Conservation (phyloP, 2,113 vertebrate species). For the Protobothrops flavoviridis region DNA sequence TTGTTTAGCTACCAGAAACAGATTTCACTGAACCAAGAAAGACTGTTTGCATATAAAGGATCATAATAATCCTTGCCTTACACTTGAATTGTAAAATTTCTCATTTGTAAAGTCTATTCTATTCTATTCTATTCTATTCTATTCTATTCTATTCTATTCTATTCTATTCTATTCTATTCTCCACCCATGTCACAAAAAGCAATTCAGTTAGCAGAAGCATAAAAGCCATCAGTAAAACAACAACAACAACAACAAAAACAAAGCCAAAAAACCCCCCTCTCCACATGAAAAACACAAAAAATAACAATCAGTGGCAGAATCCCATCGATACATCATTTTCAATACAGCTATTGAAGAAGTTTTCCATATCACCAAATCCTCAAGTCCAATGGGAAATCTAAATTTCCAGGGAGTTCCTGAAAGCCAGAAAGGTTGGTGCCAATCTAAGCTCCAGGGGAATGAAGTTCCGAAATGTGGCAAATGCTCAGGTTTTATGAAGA, state of each 20-base stretch:
- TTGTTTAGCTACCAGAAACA: neutral
- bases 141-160: neutral
- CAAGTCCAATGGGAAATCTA: neutral
- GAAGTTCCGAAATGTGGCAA: neutral
- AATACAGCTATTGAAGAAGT: neutral
- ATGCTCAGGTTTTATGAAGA: neutral
- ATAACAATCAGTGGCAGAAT: neutral
- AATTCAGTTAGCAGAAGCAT: neutral
- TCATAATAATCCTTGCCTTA: neutral
- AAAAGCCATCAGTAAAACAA: neutral
- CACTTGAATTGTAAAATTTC: neutral
- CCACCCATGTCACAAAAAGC: neutral
- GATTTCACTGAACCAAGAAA: neutral
- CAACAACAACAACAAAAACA: too few relatives aligned
- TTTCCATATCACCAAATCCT: neutral
- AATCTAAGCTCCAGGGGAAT: neutral
- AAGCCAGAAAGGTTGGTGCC: neutral
- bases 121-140: neutral
- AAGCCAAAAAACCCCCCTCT: neutral
- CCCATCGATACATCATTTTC: neutral
- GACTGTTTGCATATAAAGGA: neutral
- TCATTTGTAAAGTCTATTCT: neutral
- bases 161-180: neutral
- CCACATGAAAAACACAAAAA: neutral
- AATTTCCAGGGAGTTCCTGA: neutral